Percentiles rank a stretch among this genome's conserved stretches.
These are phyloP conservation scores for Styela plicata DNA, from an alignment of 23 tunicate genomes.

Conservation along the genomic window DNA sequence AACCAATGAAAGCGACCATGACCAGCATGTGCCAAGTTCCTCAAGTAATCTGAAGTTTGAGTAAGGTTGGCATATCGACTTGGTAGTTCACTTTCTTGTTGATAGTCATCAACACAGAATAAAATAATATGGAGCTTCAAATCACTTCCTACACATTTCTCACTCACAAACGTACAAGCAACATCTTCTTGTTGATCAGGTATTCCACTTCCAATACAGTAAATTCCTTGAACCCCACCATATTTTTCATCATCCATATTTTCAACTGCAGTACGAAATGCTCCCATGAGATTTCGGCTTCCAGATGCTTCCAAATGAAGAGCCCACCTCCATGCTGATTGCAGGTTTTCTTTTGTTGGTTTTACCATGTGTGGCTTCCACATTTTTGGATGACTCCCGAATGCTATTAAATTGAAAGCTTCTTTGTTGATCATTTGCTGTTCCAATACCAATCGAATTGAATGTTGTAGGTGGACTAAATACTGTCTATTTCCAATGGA, in stretches of 20 bases:
- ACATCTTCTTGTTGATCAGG: conserved; percentile 90
- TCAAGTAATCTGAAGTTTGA: conserved; percentile 54
- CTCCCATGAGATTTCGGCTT: conserved; percentile 67
- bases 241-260: conserved; percentile 64
- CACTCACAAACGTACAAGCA: conserved; percentile 68
- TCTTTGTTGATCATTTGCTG: conserved; percentile 87
- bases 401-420: conserved; percentile 93
- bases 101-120: conserved; percentile 84
- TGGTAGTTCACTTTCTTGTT: conserved; percentile 48
- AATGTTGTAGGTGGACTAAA: conserved; percentile 83
- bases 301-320: conserved; percentile 69
- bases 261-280: conserved; percentile 74
- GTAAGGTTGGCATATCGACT: conserved; percentile 69
- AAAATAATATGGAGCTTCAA: conserved; percentile 60
- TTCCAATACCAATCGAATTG: conserved; percentile 61
- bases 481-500: conserved; percentile 74
- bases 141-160: conserved; percentile 53
- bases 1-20: conserved; percentile 92
- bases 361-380: conserved; percentile 96
- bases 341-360: conserved; percentile 76
- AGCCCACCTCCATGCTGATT: conserved; percentile 95
- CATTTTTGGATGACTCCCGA: conserved; percentile 91
- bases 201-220: conserved; percentile 68
- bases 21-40: conserved; percentile 55
- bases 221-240: conserved; percentile 73